Percentiles rank a stretch among this genome's conserved stretches.
phyloP scores from a whole-genome alignment of 2,888 invertebrate species.

The Heteropelma amictum region DNA sequence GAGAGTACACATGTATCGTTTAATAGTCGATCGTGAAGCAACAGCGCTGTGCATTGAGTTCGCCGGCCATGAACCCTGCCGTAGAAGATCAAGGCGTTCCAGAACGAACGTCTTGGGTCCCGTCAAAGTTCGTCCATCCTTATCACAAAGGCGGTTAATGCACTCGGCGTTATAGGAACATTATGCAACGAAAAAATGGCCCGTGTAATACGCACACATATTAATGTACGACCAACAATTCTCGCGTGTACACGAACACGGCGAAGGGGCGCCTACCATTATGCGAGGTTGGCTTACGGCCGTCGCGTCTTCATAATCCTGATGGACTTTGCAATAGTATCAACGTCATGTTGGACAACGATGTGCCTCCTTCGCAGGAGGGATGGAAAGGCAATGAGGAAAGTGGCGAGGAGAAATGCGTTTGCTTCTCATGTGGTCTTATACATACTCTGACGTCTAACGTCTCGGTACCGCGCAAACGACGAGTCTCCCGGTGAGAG shows the following conservation, averaged over 20 bases:
- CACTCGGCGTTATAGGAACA: not conserved
- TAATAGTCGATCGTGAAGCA: not conserved
- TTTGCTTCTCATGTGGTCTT: slow-evolving; percentile 8
- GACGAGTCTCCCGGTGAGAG: not conserved
- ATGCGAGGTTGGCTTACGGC: slow-evolving; percentile 8
- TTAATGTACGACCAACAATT: not conserved
- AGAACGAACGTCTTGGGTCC: not conserved
- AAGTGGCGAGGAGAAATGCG: not conserved
- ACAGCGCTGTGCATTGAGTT: not conserved
- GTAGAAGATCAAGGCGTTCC: slow-evolving; percentile 27
- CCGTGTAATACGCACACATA: not conserved
- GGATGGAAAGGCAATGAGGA: not conserved
- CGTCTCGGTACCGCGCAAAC: slow-evolving; percentile 11
- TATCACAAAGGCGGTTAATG: not conserved
- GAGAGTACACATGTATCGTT: not conserved
- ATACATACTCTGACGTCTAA: slow-evolving; percentile 7
- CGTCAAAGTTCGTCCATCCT: slow-evolving; percentile 1
- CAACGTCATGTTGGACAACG: slow-evolving; percentile 62
- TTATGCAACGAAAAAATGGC: not conserved
- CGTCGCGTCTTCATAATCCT: slow-evolving; percentile 63
- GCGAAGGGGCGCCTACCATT: slow-evolving; percentile 8
- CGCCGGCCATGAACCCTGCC: slow-evolving; percentile 25
- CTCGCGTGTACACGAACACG: not conserved
- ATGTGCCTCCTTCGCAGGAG: not conserved
- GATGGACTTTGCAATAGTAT: slow-evolving; percentile 71